These are phyloP conservation scores for Peromyscus nudipes DNA, from an alignment of 2,797 vertebrate genomes.

Conservation along the genomic window DNA sequence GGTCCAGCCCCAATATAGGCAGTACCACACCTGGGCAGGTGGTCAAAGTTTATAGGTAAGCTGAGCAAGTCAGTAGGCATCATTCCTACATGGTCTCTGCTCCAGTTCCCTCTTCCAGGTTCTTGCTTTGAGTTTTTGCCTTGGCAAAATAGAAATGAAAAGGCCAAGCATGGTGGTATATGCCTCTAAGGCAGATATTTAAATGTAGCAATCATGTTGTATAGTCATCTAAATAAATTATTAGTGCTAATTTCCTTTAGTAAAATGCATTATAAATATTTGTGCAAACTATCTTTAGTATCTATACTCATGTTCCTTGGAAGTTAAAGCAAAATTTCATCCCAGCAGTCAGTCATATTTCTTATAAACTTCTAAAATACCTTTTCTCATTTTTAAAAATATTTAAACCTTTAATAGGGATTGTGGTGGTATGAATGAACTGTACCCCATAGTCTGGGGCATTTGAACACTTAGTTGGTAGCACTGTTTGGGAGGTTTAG, in stretches of 20 bases:
- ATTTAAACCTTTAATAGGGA: neutral
- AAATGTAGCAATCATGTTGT: neutral
- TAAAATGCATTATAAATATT: neutral
- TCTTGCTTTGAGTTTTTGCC: no score
- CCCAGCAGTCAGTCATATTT: neutral
- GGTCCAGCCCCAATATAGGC: neutral
- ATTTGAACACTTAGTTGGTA: neutral
- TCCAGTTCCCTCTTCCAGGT: neutral
- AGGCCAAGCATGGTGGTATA: neutral
- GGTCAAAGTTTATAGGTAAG: neutral
- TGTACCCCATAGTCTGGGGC: neutral
- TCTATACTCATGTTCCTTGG: slow-evolving; percentile 28
- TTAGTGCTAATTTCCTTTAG: neutral
- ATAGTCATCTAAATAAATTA: neutral
- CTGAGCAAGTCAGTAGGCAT: neutral
- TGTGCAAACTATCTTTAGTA: neutral
- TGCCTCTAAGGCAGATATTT: neutral
- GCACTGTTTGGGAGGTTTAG: neutral
- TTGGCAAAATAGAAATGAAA: neutral
- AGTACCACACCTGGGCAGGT: neutral
- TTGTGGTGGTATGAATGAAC: neutral
- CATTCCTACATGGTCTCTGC: neutral
- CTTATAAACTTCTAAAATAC: slow-evolving; percentile 2
- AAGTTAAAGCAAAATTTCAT: slow-evolving; percentile 17
- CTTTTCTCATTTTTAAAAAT: neutral